Base-by-base conservation (phyloP, 2,888 invertebrate genomes). In the Calameuta pallipes region DNA sequence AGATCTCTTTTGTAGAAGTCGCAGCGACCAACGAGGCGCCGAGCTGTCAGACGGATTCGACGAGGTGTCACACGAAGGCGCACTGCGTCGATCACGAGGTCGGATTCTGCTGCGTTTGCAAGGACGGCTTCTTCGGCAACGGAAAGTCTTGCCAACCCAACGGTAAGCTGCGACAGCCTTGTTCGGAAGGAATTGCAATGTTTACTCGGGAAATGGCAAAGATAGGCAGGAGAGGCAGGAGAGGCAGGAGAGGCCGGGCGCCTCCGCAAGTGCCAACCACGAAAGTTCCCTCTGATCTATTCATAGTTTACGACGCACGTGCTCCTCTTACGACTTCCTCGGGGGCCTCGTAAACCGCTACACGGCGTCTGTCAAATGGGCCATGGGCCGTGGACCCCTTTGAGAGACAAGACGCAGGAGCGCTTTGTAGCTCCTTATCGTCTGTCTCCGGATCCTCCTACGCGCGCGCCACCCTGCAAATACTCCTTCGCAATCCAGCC, bases 81-180 rank as follows among this genome's bases (percentile, higher is more conserved):
- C 93, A 93, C 77, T 99, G 98, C 90, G 92, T 95, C 11, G 98
- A 99, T 90, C 96, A 95, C 87, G 93, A 94, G 75, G 93, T 93
- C 56, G 98, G 98, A 12, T 98, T 96, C 90, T 99, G 99, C 89
- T 99, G 99, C 90, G 93, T 94, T 82, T 99, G 99, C 90, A 93
- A 94, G 69, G 92, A 94, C n/a, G 96, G 96, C 11, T 97, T 93
- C 92, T 98, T 97, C 89, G 99, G 99, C 81, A 99, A 99, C 90
- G 99, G 99, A 77, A 95, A 95, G 89, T 95, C 95, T 76, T 99
- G 99, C 89, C 94, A 99, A 79, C 95, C 95, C 90, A 94, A 95
- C 89, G 95, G 96, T 93, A 89, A 87, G 83, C 74, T 23, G 56
- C 23, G 56, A 23, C 2, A 56, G 0, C 56, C 56, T 23, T 56